Evolutionary conservation across 2,797 vertebrate genomes (phyloP).

Genomic region (Semaprochilodus insignis): DNA sequence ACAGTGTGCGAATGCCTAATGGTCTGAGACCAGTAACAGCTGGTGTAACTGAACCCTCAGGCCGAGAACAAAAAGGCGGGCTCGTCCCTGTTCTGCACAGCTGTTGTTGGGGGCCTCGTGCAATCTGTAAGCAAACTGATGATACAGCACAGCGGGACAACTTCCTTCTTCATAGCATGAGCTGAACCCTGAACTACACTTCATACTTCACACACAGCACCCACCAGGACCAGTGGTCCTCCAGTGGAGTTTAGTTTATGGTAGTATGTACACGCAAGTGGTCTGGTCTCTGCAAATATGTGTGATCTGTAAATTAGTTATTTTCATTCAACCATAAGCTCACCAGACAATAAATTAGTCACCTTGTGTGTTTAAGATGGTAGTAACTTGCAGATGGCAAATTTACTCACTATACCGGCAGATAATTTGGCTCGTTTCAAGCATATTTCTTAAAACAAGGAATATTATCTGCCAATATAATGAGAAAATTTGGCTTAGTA

Average conservation of each 20-base stretch:
- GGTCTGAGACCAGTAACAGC: constrained; percentile 23
- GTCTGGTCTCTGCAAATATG: no score
- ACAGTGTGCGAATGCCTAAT: constrained; percentile 15
- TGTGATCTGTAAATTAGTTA: no score
- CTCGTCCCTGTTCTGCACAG: neutral
- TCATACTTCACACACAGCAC: neutral
- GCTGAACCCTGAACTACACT: neutral
- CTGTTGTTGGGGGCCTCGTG: neutral
- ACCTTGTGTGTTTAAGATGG: no score
- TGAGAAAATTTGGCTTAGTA: no score
- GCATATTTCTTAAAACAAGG: no score
- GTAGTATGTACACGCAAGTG: no score
- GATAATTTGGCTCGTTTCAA: no score
- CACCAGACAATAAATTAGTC: no score
- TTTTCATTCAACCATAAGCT: no score
- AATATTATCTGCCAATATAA: no score
- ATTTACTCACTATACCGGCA: no score
- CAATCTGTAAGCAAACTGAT: neutral
- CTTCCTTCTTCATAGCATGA: neutral
- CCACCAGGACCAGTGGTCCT: neutral
- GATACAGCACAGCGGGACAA: neutral
- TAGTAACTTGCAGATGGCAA: no score
- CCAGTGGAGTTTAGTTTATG: neutral
- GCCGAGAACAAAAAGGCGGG: neutral
- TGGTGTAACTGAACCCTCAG: constrained; percentile 19